Evolutionary conservation across 2,888 invertebrate species (phyloP).

Genomic region (Callyntrura guangdongensis): DNA sequence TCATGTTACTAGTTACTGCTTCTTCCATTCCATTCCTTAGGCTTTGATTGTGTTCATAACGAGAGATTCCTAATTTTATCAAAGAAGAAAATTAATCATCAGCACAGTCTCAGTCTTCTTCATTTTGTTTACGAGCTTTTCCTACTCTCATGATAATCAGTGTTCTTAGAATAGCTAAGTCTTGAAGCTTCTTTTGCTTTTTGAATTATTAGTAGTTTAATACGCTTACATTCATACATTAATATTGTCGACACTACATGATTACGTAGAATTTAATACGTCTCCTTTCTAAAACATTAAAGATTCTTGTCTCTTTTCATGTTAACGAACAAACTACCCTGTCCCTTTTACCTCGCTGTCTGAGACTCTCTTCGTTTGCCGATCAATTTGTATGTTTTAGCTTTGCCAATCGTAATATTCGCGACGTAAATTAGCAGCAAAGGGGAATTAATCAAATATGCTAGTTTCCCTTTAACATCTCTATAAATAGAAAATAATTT

Average conservation of each 20-base stretch:
- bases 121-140: background rate
- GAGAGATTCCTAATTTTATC: conserved; percentile 65
- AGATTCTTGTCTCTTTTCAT: no score
- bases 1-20: conserved; percentile 24
- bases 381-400: no score
- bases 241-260: no score
- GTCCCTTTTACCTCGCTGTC: no score
- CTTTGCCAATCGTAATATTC: no score
- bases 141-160: conserved; percentile 32
- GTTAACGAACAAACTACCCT: no score
- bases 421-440: no score
- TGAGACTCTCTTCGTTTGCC: no score
- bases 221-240: background rate
- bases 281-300: background rate
- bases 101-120: conserved; percentile 28
- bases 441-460: no score
- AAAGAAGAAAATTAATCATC: conserved; percentile 60
- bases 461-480: no score
- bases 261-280: background rate
- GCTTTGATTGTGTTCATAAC: conserved; percentile 53
- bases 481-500: no score
- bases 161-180: background rate
- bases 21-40: conserved; percentile 30
- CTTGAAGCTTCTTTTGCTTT: background rate
- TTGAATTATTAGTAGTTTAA: background rate